Base-by-base conservation (phyloP, 2,888 invertebrate genomes). In the Macaria liturata region DNA sequence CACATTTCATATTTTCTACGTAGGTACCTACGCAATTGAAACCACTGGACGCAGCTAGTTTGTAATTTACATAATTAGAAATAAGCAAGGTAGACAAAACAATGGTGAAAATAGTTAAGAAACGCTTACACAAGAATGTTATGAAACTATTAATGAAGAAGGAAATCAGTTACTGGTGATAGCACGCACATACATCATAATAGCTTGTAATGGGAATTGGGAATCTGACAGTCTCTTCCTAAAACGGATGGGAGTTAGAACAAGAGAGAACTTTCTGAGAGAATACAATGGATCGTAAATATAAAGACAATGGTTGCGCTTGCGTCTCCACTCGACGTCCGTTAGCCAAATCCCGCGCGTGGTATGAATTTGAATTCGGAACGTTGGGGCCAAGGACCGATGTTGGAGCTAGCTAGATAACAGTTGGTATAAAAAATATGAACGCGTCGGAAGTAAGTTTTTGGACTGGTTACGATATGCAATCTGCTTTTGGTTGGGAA, bases 351-450 rank as follows among this genome's bases (percentile, higher is more conserved):
- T 76, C 68, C 68, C 68, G 20, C 40, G 49, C 58, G 46, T 50
- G 58, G 43, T 79, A 82, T 80, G 82, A 88, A 88, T 88, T 88
- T 74, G 73, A 88, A 88, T 79, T 64, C 87, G 74, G 73, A 88
- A 88, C 79, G 62, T 71, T 52, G 40, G 9, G 61, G 64, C 58
- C 60, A 60, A 63, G 51, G 59, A 59, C 62, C 62, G 50, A 49
- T 9, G 43, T 44, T 9, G 54, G 34, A 30, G 34, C 31, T 42
- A 51, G 40, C 46, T 49, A 44, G 44, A 37, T 37, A 37, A 7
- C 34, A 37, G 34, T 37, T 37, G 34, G 34, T 7, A 7, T 37
- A 6, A 37, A 20, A 20, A 20, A 20, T 20, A 20, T 20, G 20
- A 7, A 4, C 34, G 34, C 34, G 34, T 37, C 34, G 34, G 34